Percentiles rank a stretch among this genome's conserved stretches.
Evolutionary conservation across 1,140 invertebrate species (phyloP).

Genomic region (Ruditapes philippinarum): DNA sequence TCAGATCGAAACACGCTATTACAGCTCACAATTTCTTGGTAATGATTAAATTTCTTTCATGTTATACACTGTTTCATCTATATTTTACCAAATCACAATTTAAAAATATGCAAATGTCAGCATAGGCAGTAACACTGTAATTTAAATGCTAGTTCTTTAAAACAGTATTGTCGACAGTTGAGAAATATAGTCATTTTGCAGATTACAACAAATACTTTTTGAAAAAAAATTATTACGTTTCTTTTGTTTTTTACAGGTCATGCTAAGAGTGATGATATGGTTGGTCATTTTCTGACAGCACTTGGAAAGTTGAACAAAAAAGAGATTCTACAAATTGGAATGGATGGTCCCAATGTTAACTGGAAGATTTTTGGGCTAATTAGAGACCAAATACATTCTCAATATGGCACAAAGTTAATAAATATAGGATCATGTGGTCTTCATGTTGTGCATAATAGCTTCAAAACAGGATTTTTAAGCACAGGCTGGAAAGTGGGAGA

Average conservation of each 20-base stretch:
- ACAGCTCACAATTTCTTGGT: conserved; percentile 59
- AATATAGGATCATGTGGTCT: conserved; percentile 72
- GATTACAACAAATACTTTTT: too few relatives aligned
- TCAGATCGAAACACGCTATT: conserved; percentile 54
- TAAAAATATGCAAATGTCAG: too few relatives aligned
- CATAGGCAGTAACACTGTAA: too few relatives aligned
- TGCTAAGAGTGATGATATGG: not conserved
- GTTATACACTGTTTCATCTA: too few relatives aligned
- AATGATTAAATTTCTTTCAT: too few relatives aligned
- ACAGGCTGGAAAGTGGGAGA: conserved; percentile 58
- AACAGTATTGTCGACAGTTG: too few relatives aligned
- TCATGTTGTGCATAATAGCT: conserved; percentile 67
- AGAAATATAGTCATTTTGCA: too few relatives aligned
- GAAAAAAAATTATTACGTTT: too few relatives aligned
- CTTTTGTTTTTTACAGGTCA: not conserved
- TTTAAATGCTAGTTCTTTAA: too few relatives aligned
- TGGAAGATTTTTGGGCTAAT: conserved; percentile 53
- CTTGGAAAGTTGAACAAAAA: not conserved
- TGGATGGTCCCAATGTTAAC: conserved; percentile 77
- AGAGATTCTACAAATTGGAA: conserved; percentile 67
- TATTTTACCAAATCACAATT: too few relatives aligned
- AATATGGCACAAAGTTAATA: conserved; percentile 28
- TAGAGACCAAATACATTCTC: not conserved
- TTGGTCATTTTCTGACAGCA: not conserved
- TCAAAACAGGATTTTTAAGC: conserved; percentile 42